Conservation (phyloP, 2,888 invertebrate species). For the Trichogramma dendrolimi region DNA sequence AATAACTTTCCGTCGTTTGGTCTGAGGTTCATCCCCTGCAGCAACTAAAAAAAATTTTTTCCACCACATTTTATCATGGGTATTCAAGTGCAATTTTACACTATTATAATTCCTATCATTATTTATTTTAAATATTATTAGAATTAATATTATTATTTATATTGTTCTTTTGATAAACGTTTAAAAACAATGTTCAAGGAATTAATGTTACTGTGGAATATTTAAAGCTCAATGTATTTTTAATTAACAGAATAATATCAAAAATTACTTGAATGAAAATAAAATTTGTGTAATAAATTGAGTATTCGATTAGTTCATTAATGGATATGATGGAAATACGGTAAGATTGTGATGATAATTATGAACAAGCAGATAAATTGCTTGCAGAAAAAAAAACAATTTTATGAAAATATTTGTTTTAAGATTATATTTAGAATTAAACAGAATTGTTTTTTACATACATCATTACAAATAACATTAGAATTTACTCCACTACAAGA, state of each 20-base stretch:
- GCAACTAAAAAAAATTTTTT: slow-evolving; percentile 48
- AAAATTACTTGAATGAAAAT: slow-evolving; percentile 9
- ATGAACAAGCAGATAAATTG: slow-evolving; percentile 27
- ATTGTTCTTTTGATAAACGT: not conserved
- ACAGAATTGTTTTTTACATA: slow-evolving; percentile 27
- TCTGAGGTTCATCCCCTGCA: slow-evolving; percentile 50
- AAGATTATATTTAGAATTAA: slow-evolving; percentile 28
- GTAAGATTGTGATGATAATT: slow-evolving; percentile 2
- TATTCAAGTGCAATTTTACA: no score
- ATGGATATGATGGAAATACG: no score
- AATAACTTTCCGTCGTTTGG: slow-evolving; percentile 63
- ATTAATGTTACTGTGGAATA: slow-evolving; percentile 1
- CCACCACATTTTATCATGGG: no score
- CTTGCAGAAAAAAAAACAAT: slow-evolving; percentile 23
- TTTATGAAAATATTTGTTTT: slow-evolving; percentile 23
- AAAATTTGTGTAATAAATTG: slow-evolving; percentile 3
- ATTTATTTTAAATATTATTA: no score
- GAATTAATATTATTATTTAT: no score
- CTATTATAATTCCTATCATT: no score
- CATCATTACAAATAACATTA: slow-evolving; percentile 26
- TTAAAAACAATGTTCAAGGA: slow-evolving; percentile 1
- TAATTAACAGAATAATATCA: not conserved
- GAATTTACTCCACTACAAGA: slow-evolving; percentile 23
- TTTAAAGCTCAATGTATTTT: slow-evolving; percentile 15
- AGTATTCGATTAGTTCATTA: no score